These are phyloP conservation scores for Neoniphon sammara DNA, from an alignment of 2,797 vertebrate genomes.

Conservation along the genomic window DNA sequence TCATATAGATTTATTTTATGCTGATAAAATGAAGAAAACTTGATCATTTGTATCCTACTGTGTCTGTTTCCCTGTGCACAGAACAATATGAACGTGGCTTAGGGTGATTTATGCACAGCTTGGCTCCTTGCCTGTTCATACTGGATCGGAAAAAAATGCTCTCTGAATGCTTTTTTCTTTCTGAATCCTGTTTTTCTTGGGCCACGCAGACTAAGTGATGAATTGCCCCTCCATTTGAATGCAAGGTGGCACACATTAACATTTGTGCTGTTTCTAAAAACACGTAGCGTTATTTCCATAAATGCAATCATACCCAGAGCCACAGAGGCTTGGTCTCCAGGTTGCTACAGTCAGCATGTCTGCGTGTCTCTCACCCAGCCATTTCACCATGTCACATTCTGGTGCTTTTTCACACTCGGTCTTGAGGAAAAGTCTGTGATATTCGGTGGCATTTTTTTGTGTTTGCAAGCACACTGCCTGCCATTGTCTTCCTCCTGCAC, in stretches of 20 bases:
- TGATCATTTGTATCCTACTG: slow-evolving; percentile 50
- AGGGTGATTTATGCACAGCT: slow-evolving; percentile 57
- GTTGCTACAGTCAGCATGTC: slow-evolving; percentile 58
- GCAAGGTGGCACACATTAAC: slow-evolving; percentile 60
- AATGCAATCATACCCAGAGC: slow-evolving; percentile 62
- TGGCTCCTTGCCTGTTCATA: slow-evolving; percentile 24
- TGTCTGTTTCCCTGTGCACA: slow-evolving; percentile 38
- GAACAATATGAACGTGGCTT: slow-evolving; percentile 34
- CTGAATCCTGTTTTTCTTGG: slow-evolving; percentile 33
- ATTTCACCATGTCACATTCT: slow-evolving; percentile 15
- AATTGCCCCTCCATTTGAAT: slow-evolving; percentile 61
- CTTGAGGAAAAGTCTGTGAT: slow-evolving; percentile 18
- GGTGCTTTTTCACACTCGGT: slow-evolving; percentile 3
- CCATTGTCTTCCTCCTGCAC: not conserved
- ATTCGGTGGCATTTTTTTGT: not conserved
- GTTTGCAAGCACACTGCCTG: not conserved
- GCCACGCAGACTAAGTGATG: slow-evolving; percentile 55
- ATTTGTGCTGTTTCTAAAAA: slow-evolving; percentile 70
- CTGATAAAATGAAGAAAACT: slow-evolving; percentile 55
- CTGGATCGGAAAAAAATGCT: slow-evolving; percentile 19
- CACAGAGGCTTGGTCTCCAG: slow-evolving; percentile 16
- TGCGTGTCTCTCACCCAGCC: not conserved
- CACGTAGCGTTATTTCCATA: slow-evolving; percentile 65
- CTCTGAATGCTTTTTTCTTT: not conserved
- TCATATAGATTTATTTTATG: slow-evolving; percentile 59